Evolutionary conservation across 2,113 vertebrate species (phyloP).

Genomic region (Podarcis raffonei): DNA sequence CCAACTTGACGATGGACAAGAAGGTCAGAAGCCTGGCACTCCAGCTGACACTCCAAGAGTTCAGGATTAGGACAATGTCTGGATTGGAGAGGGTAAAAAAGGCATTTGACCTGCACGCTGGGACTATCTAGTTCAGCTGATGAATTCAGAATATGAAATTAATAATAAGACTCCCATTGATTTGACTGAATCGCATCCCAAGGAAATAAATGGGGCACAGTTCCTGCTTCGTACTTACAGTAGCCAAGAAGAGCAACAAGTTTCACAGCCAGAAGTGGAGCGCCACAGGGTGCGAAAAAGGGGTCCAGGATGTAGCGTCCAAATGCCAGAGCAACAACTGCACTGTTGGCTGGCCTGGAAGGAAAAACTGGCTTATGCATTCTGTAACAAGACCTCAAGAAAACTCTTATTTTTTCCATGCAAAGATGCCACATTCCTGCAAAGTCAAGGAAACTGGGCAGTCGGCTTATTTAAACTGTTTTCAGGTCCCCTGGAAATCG

Average conservation of each 20-base stretch:
- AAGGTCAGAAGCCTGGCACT: slow-evolving; percentile 80
- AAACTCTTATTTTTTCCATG: not conserved
- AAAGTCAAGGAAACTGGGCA: not conserved
- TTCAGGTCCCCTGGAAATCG: no score
- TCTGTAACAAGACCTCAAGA: not conserved
- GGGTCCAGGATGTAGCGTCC: slow-evolving; percentile 87
- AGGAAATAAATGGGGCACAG: not conserved
- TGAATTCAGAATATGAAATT: not conserved
- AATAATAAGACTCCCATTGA: not conserved
- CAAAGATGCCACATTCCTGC: not conserved
- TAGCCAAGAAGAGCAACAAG: slow-evolving; percentile 82
- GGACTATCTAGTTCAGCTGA: not conserved
- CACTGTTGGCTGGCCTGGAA: slow-evolving; percentile 82
- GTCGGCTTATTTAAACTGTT: not conserved
- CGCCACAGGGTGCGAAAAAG: slow-evolving; percentile 81
- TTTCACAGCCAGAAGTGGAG: slow-evolving; percentile 78
- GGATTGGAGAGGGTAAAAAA: slow-evolving; percentile 30
- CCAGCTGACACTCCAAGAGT: slow-evolving; percentile 88
- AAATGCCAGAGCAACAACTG: slow-evolving; percentile 85
- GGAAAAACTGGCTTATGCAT: not conserved
- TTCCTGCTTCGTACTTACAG: slow-evolving; percentile 78
- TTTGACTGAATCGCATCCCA: not conserved
- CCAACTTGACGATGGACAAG: slow-evolving; percentile 82
- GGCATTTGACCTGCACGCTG: not conserved
- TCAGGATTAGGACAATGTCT: slow-evolving; percentile 83